phyloP scores from a whole-genome alignment of 2,888 invertebrate genomes.

The Stenurella melanura region DNA sequence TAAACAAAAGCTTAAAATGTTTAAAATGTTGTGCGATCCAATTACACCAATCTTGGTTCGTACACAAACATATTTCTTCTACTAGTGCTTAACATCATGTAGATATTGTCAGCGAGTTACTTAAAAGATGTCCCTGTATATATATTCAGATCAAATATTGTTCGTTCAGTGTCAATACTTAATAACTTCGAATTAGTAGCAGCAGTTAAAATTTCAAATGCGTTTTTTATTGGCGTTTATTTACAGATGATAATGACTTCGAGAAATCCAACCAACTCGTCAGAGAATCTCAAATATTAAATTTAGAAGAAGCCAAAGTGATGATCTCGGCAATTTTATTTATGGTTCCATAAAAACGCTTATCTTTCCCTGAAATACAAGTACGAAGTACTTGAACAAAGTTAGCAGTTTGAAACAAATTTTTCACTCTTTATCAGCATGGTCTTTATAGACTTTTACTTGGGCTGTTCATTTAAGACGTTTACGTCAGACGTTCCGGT shows the following conservation, averaged over 20 bases:
- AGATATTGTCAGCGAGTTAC: no score
- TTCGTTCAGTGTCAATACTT: no score
- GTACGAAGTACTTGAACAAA: background rate
- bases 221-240: background rate
- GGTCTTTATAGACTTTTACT: background rate
- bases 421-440: background rate
- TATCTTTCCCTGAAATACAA: background rate
- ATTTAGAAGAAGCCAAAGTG: background rate
- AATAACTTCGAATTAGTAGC: no score
- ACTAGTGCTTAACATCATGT: no score
- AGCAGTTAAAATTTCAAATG: background rate
- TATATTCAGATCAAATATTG: no score
- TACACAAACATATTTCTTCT: no score
- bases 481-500: no score
- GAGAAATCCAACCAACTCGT: background rate
- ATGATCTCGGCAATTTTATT: background rate
- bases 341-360: background rate
- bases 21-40: no score
- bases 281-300: background rate
- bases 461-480: background rate
- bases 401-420: background rate
- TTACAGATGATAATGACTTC: background rate
- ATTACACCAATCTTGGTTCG: no score
- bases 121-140: no score
- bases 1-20: no score